phyloP scores from a whole-genome alignment of 2,113 vertebrate species.

The Halichoeres trimaculatus region DNA sequence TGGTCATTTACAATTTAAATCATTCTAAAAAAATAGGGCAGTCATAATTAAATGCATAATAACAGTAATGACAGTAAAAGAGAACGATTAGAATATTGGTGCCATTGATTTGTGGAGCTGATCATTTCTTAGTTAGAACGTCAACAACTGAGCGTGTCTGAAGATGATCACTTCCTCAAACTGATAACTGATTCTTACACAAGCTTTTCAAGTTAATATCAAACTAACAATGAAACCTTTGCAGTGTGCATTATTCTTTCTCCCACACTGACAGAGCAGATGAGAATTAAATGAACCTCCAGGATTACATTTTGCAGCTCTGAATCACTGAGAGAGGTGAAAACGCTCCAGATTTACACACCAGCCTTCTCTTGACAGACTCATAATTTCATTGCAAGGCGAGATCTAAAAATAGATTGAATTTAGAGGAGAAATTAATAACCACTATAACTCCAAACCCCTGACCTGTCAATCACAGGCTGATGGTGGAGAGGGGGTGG shows the following conservation, averaged over 20 bases:
- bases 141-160: neutral
- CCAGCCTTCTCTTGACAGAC: conserved; percentile 9
- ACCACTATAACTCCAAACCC: conserved; percentile 7
- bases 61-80: conserved; percentile 11
- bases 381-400: conserved; percentile 27
- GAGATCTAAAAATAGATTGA: conserved; percentile 31
- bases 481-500: neutral
- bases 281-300: conserved; percentile 1
- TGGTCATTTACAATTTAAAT: conserved; percentile 18
- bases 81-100: neutral
- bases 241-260: neutral
- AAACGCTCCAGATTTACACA: conserved; percentile 6
- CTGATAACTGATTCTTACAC: neutral
- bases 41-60: conserved; percentile 20
- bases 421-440: conserved; percentile 23
- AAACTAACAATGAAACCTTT: neutral
- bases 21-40: conserved; percentile 3
- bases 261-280: neutral
- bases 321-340: conserved; percentile 1
- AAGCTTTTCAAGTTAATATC: neutral
- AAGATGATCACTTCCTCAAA: conserved; percentile 6
- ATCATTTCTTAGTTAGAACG: conserved; percentile 26
- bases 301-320: neutral
- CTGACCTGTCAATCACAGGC: conserved; percentile 31
- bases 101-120: neutral